Evolutionary conservation across 2,113 vertebrate genomes (phyloP).

Genomic region (Chionomys nivalis): DNA sequence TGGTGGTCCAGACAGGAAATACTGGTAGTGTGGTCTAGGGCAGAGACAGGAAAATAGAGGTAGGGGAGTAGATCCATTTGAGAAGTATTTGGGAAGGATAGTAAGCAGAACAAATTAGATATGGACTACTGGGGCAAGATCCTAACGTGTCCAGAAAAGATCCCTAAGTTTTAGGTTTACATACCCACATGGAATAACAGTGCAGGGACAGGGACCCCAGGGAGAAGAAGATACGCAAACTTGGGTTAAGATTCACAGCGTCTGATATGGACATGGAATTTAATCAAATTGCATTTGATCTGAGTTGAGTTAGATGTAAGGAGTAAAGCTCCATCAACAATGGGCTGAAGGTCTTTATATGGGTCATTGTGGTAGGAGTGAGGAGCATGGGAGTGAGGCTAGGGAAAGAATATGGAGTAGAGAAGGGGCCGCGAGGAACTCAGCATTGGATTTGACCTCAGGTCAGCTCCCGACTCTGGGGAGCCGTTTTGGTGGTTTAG

Average conservation of each 20-base stretch:
- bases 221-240: not conserved
- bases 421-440: not conserved
- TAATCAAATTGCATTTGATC: not conserved
- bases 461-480: not conserved
- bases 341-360: not conserved
- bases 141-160: not conserved
- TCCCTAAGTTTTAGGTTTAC: not conserved
- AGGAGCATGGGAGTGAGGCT: not conserved
- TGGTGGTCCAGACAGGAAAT: too few relatives aligned
- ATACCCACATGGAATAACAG: not conserved
- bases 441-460: not conserved
- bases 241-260: not conserved
- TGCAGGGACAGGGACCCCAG: not conserved
- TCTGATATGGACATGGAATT: not conserved
- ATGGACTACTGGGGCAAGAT: not conserved
- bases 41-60: not conserved
- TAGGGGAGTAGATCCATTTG: not conserved
- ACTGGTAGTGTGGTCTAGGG: too few relatives aligned
- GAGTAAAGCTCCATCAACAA: not conserved
- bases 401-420: not conserved
- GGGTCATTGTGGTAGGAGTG: not conserved
- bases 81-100: not conserved
- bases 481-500: conserved; percentile 7
- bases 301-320: not conserved
- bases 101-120: not conserved